Conservation (phyloP, 2,888 invertebrate genomes). For the Incurvaria masculella region DNA sequence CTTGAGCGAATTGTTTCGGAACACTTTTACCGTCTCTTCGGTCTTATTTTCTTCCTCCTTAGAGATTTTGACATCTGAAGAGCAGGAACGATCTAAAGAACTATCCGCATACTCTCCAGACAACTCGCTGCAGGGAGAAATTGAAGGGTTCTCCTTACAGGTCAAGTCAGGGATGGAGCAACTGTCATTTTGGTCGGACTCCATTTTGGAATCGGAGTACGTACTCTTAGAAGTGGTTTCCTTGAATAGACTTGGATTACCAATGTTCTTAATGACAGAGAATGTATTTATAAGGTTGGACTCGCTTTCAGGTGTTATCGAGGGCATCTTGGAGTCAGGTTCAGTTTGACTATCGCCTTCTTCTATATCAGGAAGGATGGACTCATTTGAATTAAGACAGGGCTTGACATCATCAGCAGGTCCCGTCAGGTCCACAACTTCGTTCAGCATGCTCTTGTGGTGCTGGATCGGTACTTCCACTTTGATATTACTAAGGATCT, state of each 20-base stretch:
- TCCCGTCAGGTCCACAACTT: slow-evolving; percentile 44
- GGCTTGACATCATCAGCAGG: slow-evolving; percentile 27
- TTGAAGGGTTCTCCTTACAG: slow-evolving; percentile 51
- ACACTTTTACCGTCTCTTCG: slow-evolving; percentile 21
- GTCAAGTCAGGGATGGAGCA: slow-evolving; percentile 49
- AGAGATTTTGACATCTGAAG: slow-evolving; percentile 11
- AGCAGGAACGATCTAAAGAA: slow-evolving; percentile 30
- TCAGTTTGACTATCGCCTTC: slow-evolving; percentile 31
- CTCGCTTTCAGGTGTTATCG: slow-evolving; percentile 27
- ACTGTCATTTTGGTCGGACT: slow-evolving; percentile 42
- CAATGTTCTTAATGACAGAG: slow-evolving; percentile 46
- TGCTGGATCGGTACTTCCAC: slow-evolving; percentile 53
- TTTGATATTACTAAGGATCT: slow-evolving; percentile 51
- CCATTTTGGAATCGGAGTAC: slow-evolving; percentile 32
- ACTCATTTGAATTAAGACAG: slow-evolving; percentile 27
- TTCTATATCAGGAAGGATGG: slow-evolving; percentile 43
- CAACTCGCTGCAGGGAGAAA: slow-evolving; percentile 49
- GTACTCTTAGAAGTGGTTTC: slow-evolving; percentile 28
- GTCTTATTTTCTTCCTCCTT: slow-evolving; percentile 27
- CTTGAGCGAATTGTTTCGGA: slow-evolving; percentile 29
- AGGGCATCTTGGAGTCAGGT: slow-evolving; percentile 23
- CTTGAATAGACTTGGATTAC: slow-evolving; percentile 33
- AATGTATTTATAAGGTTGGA: slow-evolving; percentile 35
- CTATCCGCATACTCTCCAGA: slow-evolving; percentile 45
- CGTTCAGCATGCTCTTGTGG: slow-evolving; percentile 44